Conservation (phyloP, 2,797 vertebrate species). For the Hydrophis major region DNA sequence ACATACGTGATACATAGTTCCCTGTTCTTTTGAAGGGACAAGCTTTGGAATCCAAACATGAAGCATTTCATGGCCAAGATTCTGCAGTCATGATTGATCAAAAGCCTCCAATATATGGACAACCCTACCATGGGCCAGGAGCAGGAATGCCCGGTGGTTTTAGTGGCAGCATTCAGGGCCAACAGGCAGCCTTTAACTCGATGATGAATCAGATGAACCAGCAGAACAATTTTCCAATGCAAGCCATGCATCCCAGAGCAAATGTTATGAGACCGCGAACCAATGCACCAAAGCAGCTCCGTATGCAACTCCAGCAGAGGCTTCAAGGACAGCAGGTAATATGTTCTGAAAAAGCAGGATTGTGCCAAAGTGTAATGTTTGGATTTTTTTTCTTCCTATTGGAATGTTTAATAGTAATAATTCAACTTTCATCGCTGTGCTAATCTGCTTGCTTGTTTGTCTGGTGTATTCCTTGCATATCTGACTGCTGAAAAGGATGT, state of each 20-base stretch:
- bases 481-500: neutral
- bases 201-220: constrained; percentile 83
- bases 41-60: constrained; percentile 82
- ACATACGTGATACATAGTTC: neutral
- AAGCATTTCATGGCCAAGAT: constrained; percentile 84
- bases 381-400: neutral
- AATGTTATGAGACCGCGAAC: constrained; percentile 85
- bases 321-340: constrained; percentile 96
- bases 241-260: constrained; percentile 81
- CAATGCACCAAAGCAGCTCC: constrained; percentile 87
- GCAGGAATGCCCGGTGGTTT: constrained; percentile 83
- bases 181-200: constrained; percentile 75
- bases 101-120: constrained; percentile 85
- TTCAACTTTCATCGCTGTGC: neutral
- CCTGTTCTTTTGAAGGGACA: constrained; percentile 78
- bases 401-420: neutral
- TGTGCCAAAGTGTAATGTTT: constrained; percentile 3
- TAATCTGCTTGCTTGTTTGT: neutral
- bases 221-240: constrained; percentile 80
- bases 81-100: constrained; percentile 85
- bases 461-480: neutral
- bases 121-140: constrained; percentile 84
- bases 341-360: neutral
- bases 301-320: constrained; percentile 95
- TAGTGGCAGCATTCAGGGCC: constrained; percentile 78